Conservation (phyloP, 2,797 vertebrate species). For the Zalophus californianus region DNA sequence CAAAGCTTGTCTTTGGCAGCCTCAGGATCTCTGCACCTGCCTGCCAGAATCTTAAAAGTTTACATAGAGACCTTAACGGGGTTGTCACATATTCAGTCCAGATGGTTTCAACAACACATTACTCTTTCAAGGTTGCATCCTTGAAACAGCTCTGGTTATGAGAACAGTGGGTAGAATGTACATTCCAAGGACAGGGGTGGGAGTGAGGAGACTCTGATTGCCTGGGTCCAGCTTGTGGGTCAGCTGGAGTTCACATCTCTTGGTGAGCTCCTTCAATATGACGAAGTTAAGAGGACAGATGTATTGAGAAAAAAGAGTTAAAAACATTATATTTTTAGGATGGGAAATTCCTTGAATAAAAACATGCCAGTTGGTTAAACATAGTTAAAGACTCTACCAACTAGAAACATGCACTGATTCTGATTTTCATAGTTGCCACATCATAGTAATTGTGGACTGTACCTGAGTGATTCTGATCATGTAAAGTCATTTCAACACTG, state of each 20-base stretch:
- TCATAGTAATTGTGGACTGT: not conserved
- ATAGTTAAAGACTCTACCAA: not conserved
- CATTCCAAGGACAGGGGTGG: not conserved
- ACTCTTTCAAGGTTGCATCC: not conserved
- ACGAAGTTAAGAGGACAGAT: not conserved
- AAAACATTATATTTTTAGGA: not conserved
- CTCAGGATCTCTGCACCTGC: not conserved
- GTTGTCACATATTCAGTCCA: not conserved
- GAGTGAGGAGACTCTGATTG: not conserved
- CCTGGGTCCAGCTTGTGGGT: not conserved
- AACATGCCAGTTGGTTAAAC: slow-evolving; percentile 18
- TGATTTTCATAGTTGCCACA: not conserved
- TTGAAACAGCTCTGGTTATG: not conserved
- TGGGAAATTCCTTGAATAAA: slow-evolving; percentile 9
- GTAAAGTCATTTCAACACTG: not conserved
- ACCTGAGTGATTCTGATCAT: not conserved
- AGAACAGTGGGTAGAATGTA: not conserved
- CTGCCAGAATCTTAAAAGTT: not conserved
- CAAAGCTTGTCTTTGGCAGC: not conserved
- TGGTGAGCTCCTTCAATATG: not conserved
- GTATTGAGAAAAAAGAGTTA: not conserved
- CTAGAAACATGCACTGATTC: not conserved
- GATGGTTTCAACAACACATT: not conserved
- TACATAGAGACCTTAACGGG: not conserved
- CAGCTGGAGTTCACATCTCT: not conserved